Percentiles rank a stretch among this genome's conserved stretches.
Evolutionary conservation across 2,888 invertebrate species (phyloP).

Genomic region (Phortica magna): DNA sequence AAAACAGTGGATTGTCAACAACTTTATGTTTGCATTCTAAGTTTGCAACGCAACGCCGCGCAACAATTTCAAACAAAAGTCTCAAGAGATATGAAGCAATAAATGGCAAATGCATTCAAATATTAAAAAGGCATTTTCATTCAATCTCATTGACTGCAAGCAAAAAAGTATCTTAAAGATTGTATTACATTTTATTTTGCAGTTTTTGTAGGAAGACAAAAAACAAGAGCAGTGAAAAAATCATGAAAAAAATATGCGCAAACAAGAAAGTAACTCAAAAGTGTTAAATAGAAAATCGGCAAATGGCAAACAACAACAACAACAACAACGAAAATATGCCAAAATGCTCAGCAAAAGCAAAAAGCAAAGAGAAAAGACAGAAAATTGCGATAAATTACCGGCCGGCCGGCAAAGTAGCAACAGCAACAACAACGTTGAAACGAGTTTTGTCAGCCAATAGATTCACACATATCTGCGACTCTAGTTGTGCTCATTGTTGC

Average conservation of each 20-base stretch:
- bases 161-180: no score
- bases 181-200: no score
- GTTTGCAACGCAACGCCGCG: no score
- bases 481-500: neutral
- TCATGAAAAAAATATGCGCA: neutral
- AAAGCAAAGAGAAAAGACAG: conserved; percentile 52
- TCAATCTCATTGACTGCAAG: no score
- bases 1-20: no score
- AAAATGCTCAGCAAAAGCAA: conserved; percentile 31
- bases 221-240: no score
- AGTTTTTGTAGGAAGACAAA: no score
- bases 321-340: neutral
- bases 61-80: no score
- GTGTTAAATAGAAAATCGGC: conserved; percentile 26
- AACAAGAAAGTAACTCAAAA: conserved; percentile 11
- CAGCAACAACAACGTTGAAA: conserved; percentile 47
- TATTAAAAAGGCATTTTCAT: no score
- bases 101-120: no score
- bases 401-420: conserved; percentile 56
- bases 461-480: conserved; percentile 6
- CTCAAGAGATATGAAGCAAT: no score
- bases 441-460: conserved; percentile 52
- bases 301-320: neutral
- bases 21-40: no score
- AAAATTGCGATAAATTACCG: conserved; percentile 63